These are phyloP conservation scores for Polyploca ridens DNA, from an alignment of 2,888 invertebrate genomes.

Conservation along the genomic window DNA sequence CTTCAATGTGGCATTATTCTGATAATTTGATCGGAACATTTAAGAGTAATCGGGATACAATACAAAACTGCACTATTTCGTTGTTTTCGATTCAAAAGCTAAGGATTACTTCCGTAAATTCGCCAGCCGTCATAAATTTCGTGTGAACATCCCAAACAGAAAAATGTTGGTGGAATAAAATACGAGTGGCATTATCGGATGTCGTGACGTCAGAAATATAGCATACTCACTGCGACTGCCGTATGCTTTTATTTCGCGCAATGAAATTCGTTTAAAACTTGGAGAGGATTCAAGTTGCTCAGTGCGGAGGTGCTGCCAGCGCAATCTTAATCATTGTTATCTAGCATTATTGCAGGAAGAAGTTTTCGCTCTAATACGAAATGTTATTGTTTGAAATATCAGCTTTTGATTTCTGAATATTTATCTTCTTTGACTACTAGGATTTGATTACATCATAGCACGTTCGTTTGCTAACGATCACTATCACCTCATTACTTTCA, in stretches of 20 bases:
- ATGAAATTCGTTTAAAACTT: conserved; percentile 76
- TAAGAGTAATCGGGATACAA: conserved; percentile 19
- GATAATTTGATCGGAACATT: not conserved
- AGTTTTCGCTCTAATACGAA: conserved; percentile 34
- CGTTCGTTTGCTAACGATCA: not conserved
- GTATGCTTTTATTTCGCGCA: conserved; percentile 64
- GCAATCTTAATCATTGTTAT: conserved; percentile 64
- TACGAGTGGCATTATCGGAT: conserved; percentile 51
- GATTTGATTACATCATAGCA: not conserved
- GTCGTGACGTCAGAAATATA: conserved; percentile 55
- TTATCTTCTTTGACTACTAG: not conserved
- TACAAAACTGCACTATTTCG: conserved; percentile 39
- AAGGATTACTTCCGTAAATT: conserved; percentile 59
- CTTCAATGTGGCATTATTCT: not conserved
- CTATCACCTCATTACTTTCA: not conserved
- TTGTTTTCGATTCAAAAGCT: conserved; percentile 48
- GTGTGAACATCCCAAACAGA: conserved; percentile 48
- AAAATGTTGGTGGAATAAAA: conserved; percentile 55
- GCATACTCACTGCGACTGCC: conserved; percentile 45
- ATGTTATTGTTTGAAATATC: conserved; percentile 16
- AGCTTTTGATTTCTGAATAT: not conserved
- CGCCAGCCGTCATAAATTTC: conserved; percentile 52
- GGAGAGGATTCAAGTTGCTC: conserved; percentile 66
- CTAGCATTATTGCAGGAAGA: conserved; percentile 53
- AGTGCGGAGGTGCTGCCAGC: conserved; percentile 51